These are phyloP conservation scores for Penaeus japonicus DNA, from an alignment of 1,140 invertebrate genomes.

Conservation along the genomic window DNA sequence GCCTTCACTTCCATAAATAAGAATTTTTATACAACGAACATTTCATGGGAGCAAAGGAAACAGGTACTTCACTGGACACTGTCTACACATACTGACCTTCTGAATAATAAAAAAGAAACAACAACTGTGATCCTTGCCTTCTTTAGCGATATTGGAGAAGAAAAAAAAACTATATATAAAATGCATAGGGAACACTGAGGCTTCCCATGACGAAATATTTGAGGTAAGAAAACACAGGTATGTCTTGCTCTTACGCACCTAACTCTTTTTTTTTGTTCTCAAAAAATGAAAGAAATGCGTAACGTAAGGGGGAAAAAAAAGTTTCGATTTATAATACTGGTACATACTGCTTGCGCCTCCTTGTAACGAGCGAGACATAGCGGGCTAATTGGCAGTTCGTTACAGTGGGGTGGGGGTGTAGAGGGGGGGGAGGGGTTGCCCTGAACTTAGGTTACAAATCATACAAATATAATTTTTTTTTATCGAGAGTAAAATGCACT, in stretches of 20 bases:
- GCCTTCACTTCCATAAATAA: constrained; percentile 14
- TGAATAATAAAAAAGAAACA: neutral
- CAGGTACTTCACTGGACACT: constrained; percentile 45
- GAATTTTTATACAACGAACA: constrained; percentile 17
- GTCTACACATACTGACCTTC: constrained; percentile 44
- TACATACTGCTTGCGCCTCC: neutral
- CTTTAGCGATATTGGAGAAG: neutral
- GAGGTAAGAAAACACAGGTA: neutral
- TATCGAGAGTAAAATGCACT: too few species aligned
- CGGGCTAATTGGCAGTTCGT: neutral
- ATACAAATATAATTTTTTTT: too few species aligned
- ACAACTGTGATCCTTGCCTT: neutral
- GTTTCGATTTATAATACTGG: constrained; percentile 24
- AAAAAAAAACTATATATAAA: neutral
- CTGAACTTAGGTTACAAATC: neutral
- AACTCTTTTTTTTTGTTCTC: too few species aligned
- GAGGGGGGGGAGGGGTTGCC: neutral
- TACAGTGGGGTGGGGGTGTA: neutral
- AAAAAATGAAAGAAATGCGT: too few species aligned
- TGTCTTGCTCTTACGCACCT: neutral
- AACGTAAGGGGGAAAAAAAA: neutral
- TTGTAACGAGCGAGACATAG: neutral
- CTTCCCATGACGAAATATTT: neutral
- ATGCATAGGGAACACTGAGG: too few species aligned
- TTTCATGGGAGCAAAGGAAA: neutral